Percentiles rank a stretch among this genome's conserved stretches.
Evolutionary conservation across 1,140 invertebrate genomes (phyloP).

Genomic region (Bradynema listronoti): DNA sequence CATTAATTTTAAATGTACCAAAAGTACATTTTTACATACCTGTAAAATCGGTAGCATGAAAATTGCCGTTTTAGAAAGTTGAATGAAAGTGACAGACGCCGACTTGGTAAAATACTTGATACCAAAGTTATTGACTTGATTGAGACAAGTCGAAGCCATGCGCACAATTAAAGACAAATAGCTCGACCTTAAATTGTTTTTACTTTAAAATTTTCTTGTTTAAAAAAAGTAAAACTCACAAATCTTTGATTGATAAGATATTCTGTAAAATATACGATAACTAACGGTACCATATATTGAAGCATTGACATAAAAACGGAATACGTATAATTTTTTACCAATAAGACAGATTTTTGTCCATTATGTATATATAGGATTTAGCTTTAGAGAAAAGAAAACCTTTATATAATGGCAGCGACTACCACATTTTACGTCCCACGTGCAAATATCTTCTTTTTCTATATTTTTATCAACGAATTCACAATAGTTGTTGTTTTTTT

Average conservation of each 20-base stretch:
- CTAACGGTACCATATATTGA: conserved; percentile 73
- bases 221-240: conserved; percentile 60
- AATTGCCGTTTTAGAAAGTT: conserved; percentile 64
- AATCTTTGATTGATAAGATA: conserved; percentile 85
- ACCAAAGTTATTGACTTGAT: conserved; percentile 70
- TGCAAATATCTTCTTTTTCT: too few relatives aligned
- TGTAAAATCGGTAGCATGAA: conserved; percentile 74
- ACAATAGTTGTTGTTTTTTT: too few relatives aligned
- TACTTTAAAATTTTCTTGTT: too few relatives aligned
- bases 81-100: conserved; percentile 75
- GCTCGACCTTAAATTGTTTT: too few relatives aligned
- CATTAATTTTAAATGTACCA: too few relatives aligned
- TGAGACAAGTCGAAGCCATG: conserved; percentile 33
- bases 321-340: too few relatives aligned
- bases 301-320: conserved; percentile 64
- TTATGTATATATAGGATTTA: too few relatives aligned
- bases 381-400: too few relatives aligned
- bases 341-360: too few relatives aligned
- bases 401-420: too few relatives aligned
- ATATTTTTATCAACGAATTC: too few relatives aligned
- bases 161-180: conserved; percentile 36
- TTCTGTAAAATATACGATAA: conserved; percentile 75
- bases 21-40: conserved; percentile 59
- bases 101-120: conserved; percentile 75
- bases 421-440: too few relatives aligned